These are phyloP conservation scores for Caranx melampygus DNA, from an alignment of 2,113 vertebrate genomes.

Conservation along the genomic window DNA sequence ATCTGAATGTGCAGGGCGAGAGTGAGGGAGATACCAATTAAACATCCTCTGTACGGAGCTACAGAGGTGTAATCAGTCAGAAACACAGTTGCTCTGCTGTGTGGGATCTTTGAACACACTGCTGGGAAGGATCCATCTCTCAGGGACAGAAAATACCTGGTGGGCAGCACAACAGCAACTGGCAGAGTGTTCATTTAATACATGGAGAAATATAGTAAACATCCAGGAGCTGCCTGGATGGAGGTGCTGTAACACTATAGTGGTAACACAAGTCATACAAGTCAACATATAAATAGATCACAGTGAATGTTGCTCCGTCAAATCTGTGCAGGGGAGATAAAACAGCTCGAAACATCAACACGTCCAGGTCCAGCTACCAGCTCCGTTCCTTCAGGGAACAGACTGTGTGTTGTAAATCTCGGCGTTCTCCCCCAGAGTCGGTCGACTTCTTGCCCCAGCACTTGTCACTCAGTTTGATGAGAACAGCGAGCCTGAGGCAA, in stretches of 20 bases:
- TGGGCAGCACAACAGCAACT: neutral
- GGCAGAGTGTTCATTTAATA: neutral
- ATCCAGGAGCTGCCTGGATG: neutral
- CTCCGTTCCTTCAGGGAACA: neutral
- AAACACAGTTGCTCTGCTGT: neutral
- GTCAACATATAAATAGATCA: neutral
- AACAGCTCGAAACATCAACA: constrained; percentile 1
- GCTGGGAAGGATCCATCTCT: neutral
- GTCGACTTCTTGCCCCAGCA: neutral
- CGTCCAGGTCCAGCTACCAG: neutral
- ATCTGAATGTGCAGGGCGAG: too few species aligned
- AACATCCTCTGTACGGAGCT: too few species aligned
- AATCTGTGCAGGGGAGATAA: constrained; percentile 3
- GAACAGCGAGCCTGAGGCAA: neutral
- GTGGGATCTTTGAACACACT: neutral
- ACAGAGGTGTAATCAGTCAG: too few species aligned
- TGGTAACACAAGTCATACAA: neutral
- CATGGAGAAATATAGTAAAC: neutral
- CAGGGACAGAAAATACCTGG: neutral
- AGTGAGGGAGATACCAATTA: too few species aligned
- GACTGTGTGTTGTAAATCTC: neutral
- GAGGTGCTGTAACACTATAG: neutral
- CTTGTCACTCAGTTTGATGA: neutral
- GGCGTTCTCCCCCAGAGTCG: neutral
- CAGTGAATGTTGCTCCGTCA: neutral